phyloP scores from a whole-genome alignment of 2,113 vertebrate genomes.

The Tautogolabrus adspersus region DNA sequence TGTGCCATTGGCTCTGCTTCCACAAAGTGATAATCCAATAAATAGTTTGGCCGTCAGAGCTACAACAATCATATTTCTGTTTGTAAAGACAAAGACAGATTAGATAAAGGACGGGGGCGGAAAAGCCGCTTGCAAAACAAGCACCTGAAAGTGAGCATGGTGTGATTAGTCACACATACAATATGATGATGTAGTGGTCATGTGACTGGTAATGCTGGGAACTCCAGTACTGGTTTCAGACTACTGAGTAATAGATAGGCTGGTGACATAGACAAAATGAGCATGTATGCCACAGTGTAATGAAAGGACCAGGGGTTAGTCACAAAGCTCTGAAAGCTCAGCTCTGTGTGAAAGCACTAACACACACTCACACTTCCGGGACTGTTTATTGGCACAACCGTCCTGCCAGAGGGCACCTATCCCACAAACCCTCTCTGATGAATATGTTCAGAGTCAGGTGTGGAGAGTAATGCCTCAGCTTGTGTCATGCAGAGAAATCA shows the following conservation, averaged over 20 bases:
- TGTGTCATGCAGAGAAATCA: slow-evolving; percentile 21
- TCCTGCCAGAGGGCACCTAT: slow-evolving; percentile 65
- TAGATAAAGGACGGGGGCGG: not conserved
- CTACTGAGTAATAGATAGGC: slow-evolving; percentile 51
- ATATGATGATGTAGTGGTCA: slow-evolving; percentile 6
- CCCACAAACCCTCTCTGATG: slow-evolving; percentile 58
- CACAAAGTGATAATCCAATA: slow-evolving; percentile 48
- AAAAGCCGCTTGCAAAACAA: not conserved
- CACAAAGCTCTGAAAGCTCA: slow-evolving; percentile 23
- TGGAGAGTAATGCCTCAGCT: slow-evolving; percentile 33
- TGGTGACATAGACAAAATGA: slow-evolving; percentile 57
- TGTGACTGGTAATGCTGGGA: slow-evolving; percentile 50
- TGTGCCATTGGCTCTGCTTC: slow-evolving; percentile 39
- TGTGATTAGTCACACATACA: slow-evolving; percentile 15
- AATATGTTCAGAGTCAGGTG: slow-evolving; percentile 41
- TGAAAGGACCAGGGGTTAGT: slow-evolving; percentile 63
- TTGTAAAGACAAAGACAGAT: slow-evolving; percentile 9
- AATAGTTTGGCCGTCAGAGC: slow-evolving; percentile 34
- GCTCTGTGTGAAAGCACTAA: slow-evolving; percentile 34
- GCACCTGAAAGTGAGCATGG: slow-evolving; percentile 12
- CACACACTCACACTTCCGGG: slow-evolving; percentile 26
- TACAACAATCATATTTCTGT: slow-evolving; percentile 10
- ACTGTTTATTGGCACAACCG: slow-evolving; percentile 57
- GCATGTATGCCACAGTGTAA: slow-evolving; percentile 53
- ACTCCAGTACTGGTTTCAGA: slow-evolving; percentile 47